Evolutionary conservation across 2,888 invertebrate species (phyloP).

Genomic region (Allophyes oxyacanthae): DNA sequence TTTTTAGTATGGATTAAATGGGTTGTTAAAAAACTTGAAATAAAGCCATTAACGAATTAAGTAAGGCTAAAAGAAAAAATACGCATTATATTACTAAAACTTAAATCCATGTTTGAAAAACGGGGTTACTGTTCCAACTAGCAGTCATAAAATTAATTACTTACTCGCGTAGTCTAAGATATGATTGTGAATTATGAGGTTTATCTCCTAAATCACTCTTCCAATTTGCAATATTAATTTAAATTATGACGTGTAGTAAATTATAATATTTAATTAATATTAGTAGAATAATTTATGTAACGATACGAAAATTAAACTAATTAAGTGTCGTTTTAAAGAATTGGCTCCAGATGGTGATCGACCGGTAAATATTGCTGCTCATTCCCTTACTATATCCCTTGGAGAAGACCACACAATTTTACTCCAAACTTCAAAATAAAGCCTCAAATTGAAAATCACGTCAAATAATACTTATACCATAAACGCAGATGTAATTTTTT

Average conservation of each 20-base stretch:
- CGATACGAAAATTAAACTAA: conserved; percentile 9
- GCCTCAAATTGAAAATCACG: conserved; percentile 30
- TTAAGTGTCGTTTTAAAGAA: conserved; percentile 1
- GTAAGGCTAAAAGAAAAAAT: no score
- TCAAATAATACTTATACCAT: conserved; percentile 38
- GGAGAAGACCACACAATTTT: no score
- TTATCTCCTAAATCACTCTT: conserved; percentile 43
- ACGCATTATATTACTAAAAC: no score
- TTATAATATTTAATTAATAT: conserved; percentile 35
- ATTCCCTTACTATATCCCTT: no score
- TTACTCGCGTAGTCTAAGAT: conserved; percentile 28
- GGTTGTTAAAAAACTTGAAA: no score
- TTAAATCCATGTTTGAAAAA: conserved; percentile 2
- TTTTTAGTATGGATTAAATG: no score
- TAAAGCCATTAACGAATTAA: no score
- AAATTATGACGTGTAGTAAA: conserved; percentile 44
- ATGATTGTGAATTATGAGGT: conserved; percentile 35
- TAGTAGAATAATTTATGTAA: conserved; percentile 29
- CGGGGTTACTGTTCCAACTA: conserved; percentile 26
- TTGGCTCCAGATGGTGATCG: no score
- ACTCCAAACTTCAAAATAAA: conserved; percentile 8
- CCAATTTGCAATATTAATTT: conserved; percentile 51
- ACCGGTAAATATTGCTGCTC: no score
- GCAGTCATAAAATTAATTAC: conserved; percentile 34
- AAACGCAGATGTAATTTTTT: conserved; percentile 27